Evolutionary conservation across 2,113 vertebrate species (phyloP), one percentile per base, ranked within the genome.

Genomic region (Varanus komodoensis): DNA sequence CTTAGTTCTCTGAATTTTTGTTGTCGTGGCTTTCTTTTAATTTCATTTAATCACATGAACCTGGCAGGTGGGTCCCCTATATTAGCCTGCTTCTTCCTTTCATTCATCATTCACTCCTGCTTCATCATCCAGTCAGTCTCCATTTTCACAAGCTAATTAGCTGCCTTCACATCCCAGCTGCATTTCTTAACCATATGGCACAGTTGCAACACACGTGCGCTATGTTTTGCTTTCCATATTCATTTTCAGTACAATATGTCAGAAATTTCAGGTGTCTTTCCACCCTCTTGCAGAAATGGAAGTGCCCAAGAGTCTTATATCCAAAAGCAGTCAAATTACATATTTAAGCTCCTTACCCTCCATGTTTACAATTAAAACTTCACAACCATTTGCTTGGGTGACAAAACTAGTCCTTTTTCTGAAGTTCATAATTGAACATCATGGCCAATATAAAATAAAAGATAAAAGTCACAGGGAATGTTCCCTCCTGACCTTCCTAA

Each of bases 351-450:
- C 44, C 88, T 91, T 96, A 90, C 92, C 95, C 95, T 94, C 94
- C 94, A 77, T 95, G 88, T 92, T 95, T 97, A 95, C 95, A 96
- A 96, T 96, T 96, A 97, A 94, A 93, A 94, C 86, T 95, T 97
- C 96, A 92, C 34, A 95, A 95, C 89, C 69, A 90, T 93, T 95
- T 82, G 74, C 92, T 61, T 90, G 90, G 95, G 94, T 95, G 96
- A 95, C 93, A 94, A 93, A 94, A 95, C 94, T 89, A 81, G 93
- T 79, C 91, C 50, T 94, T 96, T 48, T 94, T 89, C 93, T 92
- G 94, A 94, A 80, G 89, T 73, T 93, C 92, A 84, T 87, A 54
- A 93, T 95, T 93, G 89, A 93, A 94, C 96, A 95, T 96, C 96
- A 94, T 92, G 83, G 94, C 81, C 81, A 54, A 92, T 44, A 44